Evolutionary conservation across 2,797 vertebrate species (phyloP), one percentile per base, ranked within the genome.

Genomic region (Leucoraja ocellata): DNA sequence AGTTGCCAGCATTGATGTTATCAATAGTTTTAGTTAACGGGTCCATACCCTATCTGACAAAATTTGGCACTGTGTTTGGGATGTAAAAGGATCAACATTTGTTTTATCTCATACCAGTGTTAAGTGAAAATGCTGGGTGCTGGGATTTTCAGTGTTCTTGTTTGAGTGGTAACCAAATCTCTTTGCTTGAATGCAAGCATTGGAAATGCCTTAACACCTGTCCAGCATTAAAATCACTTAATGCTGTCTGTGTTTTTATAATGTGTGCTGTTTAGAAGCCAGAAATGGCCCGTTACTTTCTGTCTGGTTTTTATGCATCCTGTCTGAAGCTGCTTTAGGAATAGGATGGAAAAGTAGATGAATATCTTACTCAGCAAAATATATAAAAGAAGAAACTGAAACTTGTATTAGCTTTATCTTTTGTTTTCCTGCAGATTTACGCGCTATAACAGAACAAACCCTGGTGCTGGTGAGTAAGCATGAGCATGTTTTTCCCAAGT

Each of bases 151-250:
- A 84, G 58, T 86, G 28, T 16, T 32, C 28, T 58, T 86, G 11
- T 23, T n/a, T 32, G n/a, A 18, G n/a, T 88, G n/a, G n/a, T 10
- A 68, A 65, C 61, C 63, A 11, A 63, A 86, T 86, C 58, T n/a
- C 28, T 58, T 63, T 88, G 61, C 25, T 18, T 68, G 16, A 16
- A 36, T 32, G 10, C 18, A 68, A 68, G n/a, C 84, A 88, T 36
- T 88, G 65, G 7, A 88, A 88, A 88, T 88, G n/a, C 61, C 84
- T 88, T 68, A 36, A 36, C 84, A 88, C 61, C 18, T 88, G 84
- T 68, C 63, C 84, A 88, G 63, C 83, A 88, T 32, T 68, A 36
- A 88, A 68, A 88, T 68, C n/a, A 32, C 61, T 88, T 68, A 36
- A 68, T 2, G 16, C 61, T 32, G n/a, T 36, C 10, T 68, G 14